Evolutionary conservation across 2,113 vertebrate genomes (phyloP).

Genomic region (Varanus salvator): DNA sequence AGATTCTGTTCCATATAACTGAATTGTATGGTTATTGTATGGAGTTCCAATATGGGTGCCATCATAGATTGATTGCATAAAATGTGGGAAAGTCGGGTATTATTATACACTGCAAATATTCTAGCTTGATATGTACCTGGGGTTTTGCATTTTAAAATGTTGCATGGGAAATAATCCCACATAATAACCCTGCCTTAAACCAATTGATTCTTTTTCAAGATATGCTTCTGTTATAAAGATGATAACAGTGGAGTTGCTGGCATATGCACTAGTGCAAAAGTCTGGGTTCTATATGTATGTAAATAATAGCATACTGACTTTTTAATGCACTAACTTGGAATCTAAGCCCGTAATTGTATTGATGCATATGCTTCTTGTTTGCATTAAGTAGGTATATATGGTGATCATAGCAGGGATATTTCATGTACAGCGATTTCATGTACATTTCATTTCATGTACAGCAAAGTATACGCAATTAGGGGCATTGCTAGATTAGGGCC

Average conservation of each 20-base stretch:
- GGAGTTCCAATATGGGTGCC: background rate
- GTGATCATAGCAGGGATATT: background rate
- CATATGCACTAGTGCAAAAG: background rate
- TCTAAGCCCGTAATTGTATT: background rate
- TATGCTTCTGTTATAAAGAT: background rate
- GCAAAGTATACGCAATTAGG: background rate
- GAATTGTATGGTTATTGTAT: background rate
- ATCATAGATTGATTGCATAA: background rate
- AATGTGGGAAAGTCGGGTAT: background rate
- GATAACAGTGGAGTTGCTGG: background rate
- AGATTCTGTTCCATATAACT: background rate
- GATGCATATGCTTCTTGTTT: background rate
- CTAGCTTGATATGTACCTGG: background rate
- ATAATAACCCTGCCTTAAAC: background rate
- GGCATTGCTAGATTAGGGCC: background rate
- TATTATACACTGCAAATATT: background rate
- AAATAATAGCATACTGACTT: background rate
- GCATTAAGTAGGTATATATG: background rate
- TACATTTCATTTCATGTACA: background rate
- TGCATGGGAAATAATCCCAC: background rate
- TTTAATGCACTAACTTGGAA: background rate
- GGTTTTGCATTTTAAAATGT: background rate
- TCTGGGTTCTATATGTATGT: background rate
- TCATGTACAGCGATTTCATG: background rate
- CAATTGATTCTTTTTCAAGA: background rate